Percentiles rank a stretch among this genome's conserved stretches.
phyloP scores from a whole-genome alignment of 2,888 invertebrate species.

The Ormyrus labotus region DNA sequence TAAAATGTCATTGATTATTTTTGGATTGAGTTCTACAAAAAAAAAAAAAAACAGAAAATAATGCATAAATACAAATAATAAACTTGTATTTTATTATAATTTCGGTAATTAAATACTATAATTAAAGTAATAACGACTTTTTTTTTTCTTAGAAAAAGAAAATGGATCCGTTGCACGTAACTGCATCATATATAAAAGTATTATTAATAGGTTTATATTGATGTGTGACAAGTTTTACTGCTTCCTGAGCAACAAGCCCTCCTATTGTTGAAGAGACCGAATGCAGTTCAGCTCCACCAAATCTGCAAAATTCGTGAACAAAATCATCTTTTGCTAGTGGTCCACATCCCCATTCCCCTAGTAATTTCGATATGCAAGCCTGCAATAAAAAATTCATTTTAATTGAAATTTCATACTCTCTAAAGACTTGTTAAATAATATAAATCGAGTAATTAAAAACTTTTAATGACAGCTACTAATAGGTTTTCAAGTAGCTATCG shows the following conservation, averaged over 20 bases:
- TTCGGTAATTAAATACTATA: constrained; percentile 56
- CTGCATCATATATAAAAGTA: constrained; percentile 96
- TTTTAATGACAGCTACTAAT: too few relatives aligned
- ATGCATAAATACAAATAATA: constrained; percentile 52
- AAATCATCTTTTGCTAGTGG: constrained; percentile 91
- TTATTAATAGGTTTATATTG: constrained; percentile 98
- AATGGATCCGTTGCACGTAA: constrained; percentile 89
- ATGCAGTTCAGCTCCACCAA: constrained; percentile 96
- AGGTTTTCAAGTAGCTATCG: too few relatives aligned
- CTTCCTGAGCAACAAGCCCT: constrained; percentile 96
- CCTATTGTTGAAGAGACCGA: constrained; percentile 94
- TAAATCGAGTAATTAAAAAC: too few relatives aligned
- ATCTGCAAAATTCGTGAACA: constrained; percentile 95
- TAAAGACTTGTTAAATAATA: too few relatives aligned
- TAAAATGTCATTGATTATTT: constrained; percentile 21
- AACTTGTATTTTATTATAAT: constrained; percentile 55
- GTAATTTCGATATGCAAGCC: constrained; percentile 82
- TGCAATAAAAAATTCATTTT: constrained; percentile 62
- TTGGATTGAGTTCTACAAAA: constrained; percentile 41
- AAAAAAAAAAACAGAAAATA: constrained; percentile 33
- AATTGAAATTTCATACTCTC: too few relatives aligned
- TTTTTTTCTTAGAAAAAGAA: constrained; percentile 82
- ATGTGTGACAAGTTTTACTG: constrained; percentile 90
- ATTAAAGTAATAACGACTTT: constrained; percentile 56
- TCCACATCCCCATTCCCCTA: constrained; percentile 91